Base-by-base conservation (phyloP, 2,888 invertebrate genomes). In the Cephus runcator region DNA sequence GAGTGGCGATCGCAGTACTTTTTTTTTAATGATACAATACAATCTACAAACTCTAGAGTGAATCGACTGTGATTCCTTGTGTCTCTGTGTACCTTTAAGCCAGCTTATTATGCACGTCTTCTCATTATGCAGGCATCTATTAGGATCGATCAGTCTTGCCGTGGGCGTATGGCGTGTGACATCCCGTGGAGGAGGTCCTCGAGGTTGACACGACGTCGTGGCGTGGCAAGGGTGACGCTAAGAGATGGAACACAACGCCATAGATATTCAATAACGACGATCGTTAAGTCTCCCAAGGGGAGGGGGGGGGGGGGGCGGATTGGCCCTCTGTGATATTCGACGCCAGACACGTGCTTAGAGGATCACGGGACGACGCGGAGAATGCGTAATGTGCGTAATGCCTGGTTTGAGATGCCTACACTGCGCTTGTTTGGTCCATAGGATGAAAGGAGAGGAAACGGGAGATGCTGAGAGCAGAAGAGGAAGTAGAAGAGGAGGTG, bases 241-340 rank as follows among this genome's bases (percentile, higher is more conserved):
- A 71, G 73, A 56, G 77, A 74, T 77, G 36, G 40, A 36, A 69
- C 73, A 81, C 78, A 83, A 78, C 82, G 79, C 82, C 82, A 82
- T 86, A 81, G 88, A 90, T 88, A 90, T 90, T 90, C 90, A 88
- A 90, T 89, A 89, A 90, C 85, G 88, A 88, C 83, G 89, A 88
- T 89, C 90, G 89, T 90, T 90, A 90, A 86, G 86, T 83, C 76
- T 68, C 40, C 56, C 56, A 9, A 23, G 11, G 76, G 71, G n/a
- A n/a, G 75, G 35, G 0, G 12, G 12, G 23, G 35, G 23, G 15
- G 73, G 68, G 77, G 79, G 81, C 77, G 77, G 77, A 76, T 75
- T 73, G 78, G 74, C 85, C 83, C 80, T 83, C 84, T 87, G 81
- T 85, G 90, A 89, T 88, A 90, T 89, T 84, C 85, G 89, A 88